Base-by-base conservation (phyloP, 2,888 invertebrate genomes). In the Diogma glabrata region DNA sequence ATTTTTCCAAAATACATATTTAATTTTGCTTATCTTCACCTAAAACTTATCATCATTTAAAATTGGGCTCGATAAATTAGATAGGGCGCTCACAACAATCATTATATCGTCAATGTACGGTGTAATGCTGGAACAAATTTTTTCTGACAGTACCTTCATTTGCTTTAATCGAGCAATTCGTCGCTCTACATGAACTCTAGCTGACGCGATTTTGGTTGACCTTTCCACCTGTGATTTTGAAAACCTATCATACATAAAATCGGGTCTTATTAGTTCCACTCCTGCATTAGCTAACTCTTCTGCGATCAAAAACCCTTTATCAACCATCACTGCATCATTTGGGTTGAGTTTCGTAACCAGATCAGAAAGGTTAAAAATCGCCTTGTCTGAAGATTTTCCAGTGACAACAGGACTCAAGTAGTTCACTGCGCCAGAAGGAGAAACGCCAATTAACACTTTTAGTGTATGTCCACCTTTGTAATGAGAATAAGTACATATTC, bases 251-350 rank as follows among this genome's bases (percentile, higher is more conserved):
- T 10, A 28, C n/a, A 28, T 10, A 2, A 28, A 28, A 28, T 28
- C 28, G 9, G 51, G 51, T 12, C 47, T 17, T 12, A 47, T 20
- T 38, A 51, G 46, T 23, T 51, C 47, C 14, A 51, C n/a, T 22
- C 47, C 47, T 12, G 47, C 47, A 14, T 47, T 4, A 5, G 17
- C 19, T 9, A 51, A 38, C 19, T 47, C 47, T 16, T 51, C 16
- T 19, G 22, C 36, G 17, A 51, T 51, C 17, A 47, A 14, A 47
- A 47, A 36, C 16, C 51, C 47, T 47, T 51, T 30, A 20, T 30
- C 43, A 22, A 50, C 50, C 43, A 50, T 28, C 5, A 45, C 43
- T 4, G 43, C 50, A 45, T 50, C 45, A 6, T 30, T 45, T 23
- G 14, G 43, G 14, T 50, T 26, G 6, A 43, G 16, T 43, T 43